phyloP scores from a whole-genome alignment of 2,888 invertebrate genomes.

The Gerris lacustris region DNA sequence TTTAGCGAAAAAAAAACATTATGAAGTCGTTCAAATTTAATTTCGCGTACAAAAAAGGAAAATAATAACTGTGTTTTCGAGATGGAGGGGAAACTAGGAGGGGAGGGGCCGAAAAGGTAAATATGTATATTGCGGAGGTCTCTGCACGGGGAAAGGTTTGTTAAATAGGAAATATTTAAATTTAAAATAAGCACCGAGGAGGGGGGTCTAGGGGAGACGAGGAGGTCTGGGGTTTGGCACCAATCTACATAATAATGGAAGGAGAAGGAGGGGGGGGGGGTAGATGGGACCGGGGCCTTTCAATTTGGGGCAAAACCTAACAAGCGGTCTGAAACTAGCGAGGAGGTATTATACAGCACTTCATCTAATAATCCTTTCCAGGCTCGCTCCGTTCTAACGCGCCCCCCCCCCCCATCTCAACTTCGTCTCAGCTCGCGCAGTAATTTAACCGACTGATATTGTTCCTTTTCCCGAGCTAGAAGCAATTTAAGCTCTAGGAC shows the following conservation, averaged over 20 bases:
- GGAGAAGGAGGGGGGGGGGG: neutral
- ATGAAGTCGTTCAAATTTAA: constrained; percentile 1
- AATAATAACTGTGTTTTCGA: too few species aligned
- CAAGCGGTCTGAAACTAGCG: neutral
- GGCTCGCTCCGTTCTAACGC: too few species aligned
- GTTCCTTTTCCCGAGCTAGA: too few species aligned
- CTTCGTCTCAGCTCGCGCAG: too few species aligned
- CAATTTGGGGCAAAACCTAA: neutral
- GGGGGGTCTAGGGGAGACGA: neutral
- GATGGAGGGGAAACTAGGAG: too few species aligned
- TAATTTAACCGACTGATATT: too few species aligned
- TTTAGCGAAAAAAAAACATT: neutral
- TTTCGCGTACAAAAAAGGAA: neutral
- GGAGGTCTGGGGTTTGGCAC: neutral
- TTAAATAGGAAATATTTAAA: constrained; percentile 3
- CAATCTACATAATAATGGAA: neutral
- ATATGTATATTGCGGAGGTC: neutral
- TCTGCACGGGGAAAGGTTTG: neutral
- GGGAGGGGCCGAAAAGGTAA: neutral
- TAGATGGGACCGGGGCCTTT: neutral
- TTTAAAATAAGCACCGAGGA: neutral
- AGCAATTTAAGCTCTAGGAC: too few species aligned
- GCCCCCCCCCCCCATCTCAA: too few species aligned
- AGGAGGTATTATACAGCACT: neutral
- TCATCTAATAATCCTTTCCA: neutral